Conservation (phyloP, 2,797 vertebrate species). For the Micropoecilia bifurca region DNA sequence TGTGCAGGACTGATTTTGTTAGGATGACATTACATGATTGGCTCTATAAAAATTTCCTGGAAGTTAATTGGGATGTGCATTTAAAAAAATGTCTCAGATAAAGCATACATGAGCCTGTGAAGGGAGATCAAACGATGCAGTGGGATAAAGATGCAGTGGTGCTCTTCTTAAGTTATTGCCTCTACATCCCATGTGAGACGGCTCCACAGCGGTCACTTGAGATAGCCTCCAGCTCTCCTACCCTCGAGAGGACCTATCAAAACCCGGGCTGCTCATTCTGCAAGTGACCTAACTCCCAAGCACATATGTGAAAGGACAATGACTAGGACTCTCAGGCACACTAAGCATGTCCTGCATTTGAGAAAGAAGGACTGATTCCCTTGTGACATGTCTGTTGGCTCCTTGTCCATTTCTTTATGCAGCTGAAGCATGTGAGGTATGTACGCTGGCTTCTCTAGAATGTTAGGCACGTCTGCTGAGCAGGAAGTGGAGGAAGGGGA, state of each 20-base stretch:
- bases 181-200: slow-evolving; percentile 73
- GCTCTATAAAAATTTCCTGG: slow-evolving; percentile 19
- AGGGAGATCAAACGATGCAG: slow-evolving; percentile 54
- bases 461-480: slow-evolving; percentile 71
- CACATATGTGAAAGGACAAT: slow-evolving; percentile 32
- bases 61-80: slow-evolving; percentile 27
- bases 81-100: slow-evolving; percentile 1
- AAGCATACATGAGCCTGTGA: slow-evolving; percentile 18
- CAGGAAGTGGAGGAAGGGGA: slow-evolving; percentile 44
- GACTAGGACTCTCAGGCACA: slow-evolving; percentile 31
- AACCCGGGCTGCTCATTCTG: slow-evolving; percentile 31
- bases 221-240: slow-evolving; percentile 23
- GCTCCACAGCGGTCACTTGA: slow-evolving; percentile 79
- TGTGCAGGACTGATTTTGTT: slow-evolving; percentile 40
- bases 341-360: slow-evolving; percentile 27
- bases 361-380: slow-evolving; percentile 30
- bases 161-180: slow-evolving; percentile 37
- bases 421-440: slow-evolving; percentile 74
- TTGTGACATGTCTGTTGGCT: slow-evolving; percentile 47
- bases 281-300: slow-evolving; percentile 45
- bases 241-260: slow-evolving; percentile 32
- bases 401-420: slow-evolving; percentile 34
- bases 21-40: slow-evolving; percentile 35
- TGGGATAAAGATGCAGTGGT: slow-evolving; percentile 24
- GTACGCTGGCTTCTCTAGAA: slow-evolving; percentile 76